Percentiles rank a stretch among this genome's conserved stretches.
Evolutionary conservation across 2,113 vertebrate genomes (phyloP).

Genomic region (Indicator maculatus): DNA sequence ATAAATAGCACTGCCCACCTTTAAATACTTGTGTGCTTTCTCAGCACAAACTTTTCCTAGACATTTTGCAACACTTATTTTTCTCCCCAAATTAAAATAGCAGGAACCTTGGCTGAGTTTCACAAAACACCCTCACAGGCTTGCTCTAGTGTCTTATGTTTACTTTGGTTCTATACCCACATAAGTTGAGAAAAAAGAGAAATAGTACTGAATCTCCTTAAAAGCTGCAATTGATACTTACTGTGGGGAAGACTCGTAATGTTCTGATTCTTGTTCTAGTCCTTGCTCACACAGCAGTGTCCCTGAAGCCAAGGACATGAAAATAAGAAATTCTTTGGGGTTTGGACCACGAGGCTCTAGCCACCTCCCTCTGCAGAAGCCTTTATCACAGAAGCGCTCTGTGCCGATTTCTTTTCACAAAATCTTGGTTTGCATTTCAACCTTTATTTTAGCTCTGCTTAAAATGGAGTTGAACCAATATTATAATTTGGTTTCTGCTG

Average conservation of each 20-base stretch:
- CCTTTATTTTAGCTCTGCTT: constrained; percentile 39
- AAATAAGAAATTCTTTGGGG: constrained; percentile 41
- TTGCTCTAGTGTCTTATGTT: constrained; percentile 30
- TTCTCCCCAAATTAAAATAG: constrained; percentile 40
- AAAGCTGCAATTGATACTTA: constrained; percentile 44
- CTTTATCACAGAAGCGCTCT: constrained; percentile 32
- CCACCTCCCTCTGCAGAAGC: constrained; percentile 57
- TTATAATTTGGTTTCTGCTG: background rate
- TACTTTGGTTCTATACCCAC: constrained; percentile 33
- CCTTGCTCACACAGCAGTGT: constrained; percentile 42
- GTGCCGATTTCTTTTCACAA: background rate
- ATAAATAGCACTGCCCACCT: background rate
- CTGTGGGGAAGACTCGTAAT: constrained; percentile 34
- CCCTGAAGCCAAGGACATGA: constrained; percentile 55
- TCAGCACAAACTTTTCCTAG: constrained; percentile 16
- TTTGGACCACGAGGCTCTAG: constrained; percentile 51
- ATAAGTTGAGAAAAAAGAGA: constrained; percentile 41
- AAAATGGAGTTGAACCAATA: constrained; percentile 18
- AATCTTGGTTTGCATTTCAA: background rate
- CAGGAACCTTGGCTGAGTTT: constrained; percentile 25
- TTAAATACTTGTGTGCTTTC: constrained; percentile 25
- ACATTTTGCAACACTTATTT: constrained; percentile 31
- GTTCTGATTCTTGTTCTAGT: constrained; percentile 56
- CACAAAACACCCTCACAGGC: constrained; percentile 41
- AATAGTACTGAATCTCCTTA: constrained; percentile 33